Conservation (phyloP, 2,113 vertebrate species). For the Rhinichthys klamathensis region DNA sequence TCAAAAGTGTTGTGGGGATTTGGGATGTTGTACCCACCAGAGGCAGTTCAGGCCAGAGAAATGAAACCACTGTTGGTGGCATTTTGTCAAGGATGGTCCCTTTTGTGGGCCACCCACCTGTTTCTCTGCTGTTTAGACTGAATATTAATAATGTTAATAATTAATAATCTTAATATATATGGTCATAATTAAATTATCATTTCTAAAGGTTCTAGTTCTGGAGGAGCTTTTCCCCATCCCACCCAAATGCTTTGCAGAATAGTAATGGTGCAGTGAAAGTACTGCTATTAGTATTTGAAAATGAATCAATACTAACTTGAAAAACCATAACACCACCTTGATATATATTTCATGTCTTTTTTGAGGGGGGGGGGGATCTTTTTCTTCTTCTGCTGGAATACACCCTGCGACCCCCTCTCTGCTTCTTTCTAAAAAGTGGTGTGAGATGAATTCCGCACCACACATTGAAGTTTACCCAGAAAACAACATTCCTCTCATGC, state of each 20-base stretch:
- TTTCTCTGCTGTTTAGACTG: background rate
- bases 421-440: conserved; percentile 51
- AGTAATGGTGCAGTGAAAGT: background rate
- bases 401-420: conserved; percentile 18
- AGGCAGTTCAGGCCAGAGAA: background rate
- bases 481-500: conserved; percentile 67
- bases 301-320: background rate
- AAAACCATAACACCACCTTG: background rate
- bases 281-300: background rate
- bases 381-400: conserved; percentile 17
- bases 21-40: background rate
- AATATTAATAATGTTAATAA: background rate
- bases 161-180: background rate
- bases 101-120: background rate
- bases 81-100: background rate
- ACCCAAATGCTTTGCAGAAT: background rate
- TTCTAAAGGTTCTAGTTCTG: background rate
- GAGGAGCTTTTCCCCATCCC: background rate
- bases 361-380: background rate
- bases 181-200: background rate
- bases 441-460: conserved; percentile 62
- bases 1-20: background rate
- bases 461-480: conserved; percentile 66
- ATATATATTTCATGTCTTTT: conserved; percentile 3
- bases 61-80: background rate